Conservation (phyloP, 2,113 vertebrate genomes). For the Alosa alosa region DNA sequence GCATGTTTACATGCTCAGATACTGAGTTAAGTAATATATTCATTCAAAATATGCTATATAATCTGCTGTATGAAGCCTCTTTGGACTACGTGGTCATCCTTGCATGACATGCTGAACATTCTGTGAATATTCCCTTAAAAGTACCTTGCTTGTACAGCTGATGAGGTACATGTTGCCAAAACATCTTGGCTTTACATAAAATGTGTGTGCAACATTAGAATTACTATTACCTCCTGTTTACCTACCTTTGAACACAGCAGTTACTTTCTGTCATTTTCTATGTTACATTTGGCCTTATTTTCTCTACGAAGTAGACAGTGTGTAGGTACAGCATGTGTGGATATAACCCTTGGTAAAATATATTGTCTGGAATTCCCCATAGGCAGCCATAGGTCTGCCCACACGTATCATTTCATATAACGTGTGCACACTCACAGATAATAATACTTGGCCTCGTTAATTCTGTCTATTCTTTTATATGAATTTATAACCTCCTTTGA, state of each 20-base stretch:
- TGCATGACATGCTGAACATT: not conserved
- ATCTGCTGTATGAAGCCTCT: not conserved
- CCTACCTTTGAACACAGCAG: not conserved
- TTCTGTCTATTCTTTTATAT: constrained; percentile 6
- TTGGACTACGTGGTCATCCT: not conserved
- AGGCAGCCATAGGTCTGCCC: not conserved
- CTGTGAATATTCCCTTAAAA: no score
- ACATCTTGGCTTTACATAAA: not conserved
- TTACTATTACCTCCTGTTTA: not conserved
- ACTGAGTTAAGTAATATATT: no score
- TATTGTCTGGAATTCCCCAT: not conserved
- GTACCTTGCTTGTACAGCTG: not conserved
- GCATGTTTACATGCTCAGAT: not conserved
- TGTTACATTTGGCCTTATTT: no score
- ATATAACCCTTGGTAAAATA: no score
- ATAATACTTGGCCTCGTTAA: not conserved
- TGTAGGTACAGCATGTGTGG: no score
- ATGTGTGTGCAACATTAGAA: not conserved
- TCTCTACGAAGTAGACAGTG: no score
- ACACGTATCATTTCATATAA: constrained; percentile 8
- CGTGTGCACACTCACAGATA: not conserved
- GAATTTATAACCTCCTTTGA: constrained; percentile 46
- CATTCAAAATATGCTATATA: not conserved
- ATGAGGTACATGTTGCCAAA: not conserved
- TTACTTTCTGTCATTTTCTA: not conserved